phyloP scores from a whole-genome alignment of 2,113 vertebrate genomes.

The Cariama cristata region DNA sequence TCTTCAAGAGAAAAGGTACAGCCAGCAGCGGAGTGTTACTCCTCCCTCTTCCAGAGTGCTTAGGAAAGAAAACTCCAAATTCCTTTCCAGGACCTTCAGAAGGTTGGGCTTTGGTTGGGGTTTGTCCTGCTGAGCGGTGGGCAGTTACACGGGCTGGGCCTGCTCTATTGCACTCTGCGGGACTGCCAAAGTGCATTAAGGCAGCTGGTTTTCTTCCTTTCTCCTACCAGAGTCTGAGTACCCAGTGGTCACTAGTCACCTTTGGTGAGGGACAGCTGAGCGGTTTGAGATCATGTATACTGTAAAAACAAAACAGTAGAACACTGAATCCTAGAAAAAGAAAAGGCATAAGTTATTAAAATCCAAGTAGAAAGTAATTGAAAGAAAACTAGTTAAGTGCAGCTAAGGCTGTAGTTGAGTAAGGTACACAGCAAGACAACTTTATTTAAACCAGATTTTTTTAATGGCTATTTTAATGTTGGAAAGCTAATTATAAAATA shows the following conservation, averaged over 20 bases:
- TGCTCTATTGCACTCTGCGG: fast-evolving
- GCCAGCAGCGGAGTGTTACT: neutral
- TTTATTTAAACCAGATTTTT: neutral
- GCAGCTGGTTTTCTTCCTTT: neutral
- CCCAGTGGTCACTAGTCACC: neutral
- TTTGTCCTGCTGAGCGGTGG: neutral
- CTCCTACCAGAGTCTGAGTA: neutral
- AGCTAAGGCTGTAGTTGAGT: neutral
- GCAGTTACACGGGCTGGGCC: fast-evolving
- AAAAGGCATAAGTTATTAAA: neutral
- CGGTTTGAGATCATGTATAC: neutral
- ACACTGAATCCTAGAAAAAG: neutral
- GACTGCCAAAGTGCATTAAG: neutral
- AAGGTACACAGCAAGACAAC: neutral
- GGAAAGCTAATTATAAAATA: neutral
- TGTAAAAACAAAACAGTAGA: neutral
- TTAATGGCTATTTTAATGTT: neutral
- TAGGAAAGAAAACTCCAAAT: neutral
- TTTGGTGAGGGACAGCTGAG: neutral
- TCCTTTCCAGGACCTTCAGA: neutral
- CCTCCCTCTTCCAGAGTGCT: neutral
- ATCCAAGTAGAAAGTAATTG: neutral
- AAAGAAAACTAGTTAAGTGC: neutral
- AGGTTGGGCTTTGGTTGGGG: neutral
- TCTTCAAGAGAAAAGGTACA: neutral